phyloP scores from a whole-genome alignment of 2,888 invertebrate genomes.

The Cryptus armator region DNA sequence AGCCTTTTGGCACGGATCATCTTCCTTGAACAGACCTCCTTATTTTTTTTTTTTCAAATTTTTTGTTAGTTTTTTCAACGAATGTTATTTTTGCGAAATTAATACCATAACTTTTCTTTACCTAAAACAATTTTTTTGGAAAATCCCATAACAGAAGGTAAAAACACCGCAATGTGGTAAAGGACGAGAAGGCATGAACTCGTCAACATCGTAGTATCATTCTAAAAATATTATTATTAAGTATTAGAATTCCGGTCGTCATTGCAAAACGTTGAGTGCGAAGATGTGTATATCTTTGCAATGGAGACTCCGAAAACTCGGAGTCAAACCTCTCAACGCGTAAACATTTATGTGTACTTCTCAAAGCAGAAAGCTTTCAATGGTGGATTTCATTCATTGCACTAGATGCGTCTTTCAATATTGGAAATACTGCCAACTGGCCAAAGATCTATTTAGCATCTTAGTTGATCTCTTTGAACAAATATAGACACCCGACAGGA shows the following conservation, averaged over 20 bases:
- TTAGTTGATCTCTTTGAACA: neutral
- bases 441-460: neutral
- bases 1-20: conserved; percentile 87
- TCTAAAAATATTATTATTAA: conserved; percentile 62
- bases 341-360: neutral
- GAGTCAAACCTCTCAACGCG: neutral
- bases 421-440: neutral
- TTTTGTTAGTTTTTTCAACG: neutral
- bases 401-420: neutral
- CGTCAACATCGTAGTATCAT: conserved; percentile 71
- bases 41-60: conserved; percentile 30
- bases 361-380: neutral
- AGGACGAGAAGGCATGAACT: conserved; percentile 58
- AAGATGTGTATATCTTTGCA: neutral
- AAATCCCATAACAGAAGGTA: conserved; percentile 69
- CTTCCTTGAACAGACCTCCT: conserved; percentile 88
- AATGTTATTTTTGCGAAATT: too few species aligned
- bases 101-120: conserved; percentile 7
- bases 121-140: conserved; percentile 64
- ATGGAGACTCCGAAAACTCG: neutral
- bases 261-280: neutral
- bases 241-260: neutral
- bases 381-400: neutral
- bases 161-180: conserved; percentile 46
- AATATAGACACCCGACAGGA: neutral